Evolutionary conservation across 2,797 vertebrate species (phyloP).

Genomic region (Furcifer pardalis): DNA sequence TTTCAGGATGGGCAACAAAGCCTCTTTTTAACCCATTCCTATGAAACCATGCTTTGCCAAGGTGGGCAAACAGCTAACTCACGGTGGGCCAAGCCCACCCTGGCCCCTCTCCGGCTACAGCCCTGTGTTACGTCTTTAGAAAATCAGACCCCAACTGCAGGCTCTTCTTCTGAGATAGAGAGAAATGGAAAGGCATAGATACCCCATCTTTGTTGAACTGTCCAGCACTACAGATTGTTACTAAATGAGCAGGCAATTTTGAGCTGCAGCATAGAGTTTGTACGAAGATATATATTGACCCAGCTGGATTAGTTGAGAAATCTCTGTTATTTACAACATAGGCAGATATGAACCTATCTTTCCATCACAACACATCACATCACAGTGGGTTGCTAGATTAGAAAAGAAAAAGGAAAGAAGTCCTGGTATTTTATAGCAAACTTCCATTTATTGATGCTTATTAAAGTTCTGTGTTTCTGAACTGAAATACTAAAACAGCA

Average conservation of each 20-base stretch:
- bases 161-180: background rate
- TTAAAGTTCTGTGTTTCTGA: background rate
- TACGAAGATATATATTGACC: background rate
- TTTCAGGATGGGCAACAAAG: no score
- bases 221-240: background rate
- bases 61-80: no score
- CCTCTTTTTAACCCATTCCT: no score
- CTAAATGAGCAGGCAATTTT: background rate
- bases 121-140: no score
- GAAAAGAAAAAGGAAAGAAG: background rate
- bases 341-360: background rate
- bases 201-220: background rate
- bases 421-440: conserved; percentile 4
- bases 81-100: no score
- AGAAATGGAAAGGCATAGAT: background rate
- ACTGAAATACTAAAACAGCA: background rate
- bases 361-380: background rate
- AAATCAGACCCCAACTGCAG: rapidly evolving
- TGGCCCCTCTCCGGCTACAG: no score
- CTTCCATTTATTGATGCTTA: background rate
- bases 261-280: background rate
- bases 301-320: background rate
- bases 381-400: conserved; percentile 12
- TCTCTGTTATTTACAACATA: conserved; percentile 8
- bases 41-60: no score